Conservation (phyloP, 30 jellyfish, hydroid and myxozoan species). For the Pelagia noctiluca region DNA sequence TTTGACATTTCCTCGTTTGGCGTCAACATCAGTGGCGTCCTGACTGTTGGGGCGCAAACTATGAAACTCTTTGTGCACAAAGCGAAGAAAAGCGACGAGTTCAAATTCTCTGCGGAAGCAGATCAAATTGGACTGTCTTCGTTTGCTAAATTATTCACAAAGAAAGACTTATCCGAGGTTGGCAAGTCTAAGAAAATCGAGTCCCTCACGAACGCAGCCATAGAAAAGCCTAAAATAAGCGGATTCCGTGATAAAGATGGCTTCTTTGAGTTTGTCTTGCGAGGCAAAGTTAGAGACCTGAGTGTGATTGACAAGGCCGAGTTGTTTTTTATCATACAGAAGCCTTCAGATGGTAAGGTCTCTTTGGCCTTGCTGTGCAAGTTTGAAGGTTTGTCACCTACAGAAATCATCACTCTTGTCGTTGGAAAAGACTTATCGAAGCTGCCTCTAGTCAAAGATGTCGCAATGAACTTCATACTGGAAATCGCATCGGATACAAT, state of each 20-base stretch:
- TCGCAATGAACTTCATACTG: slow-evolving; percentile 62
- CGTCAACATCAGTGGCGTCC: slow-evolving; percentile 53
- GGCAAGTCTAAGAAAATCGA: slow-evolving; percentile 51
- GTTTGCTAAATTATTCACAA: slow-evolving; percentile 68
- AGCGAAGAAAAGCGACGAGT: slow-evolving; percentile 54
- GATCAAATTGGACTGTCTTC: slow-evolving; percentile 54
- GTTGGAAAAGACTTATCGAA: slow-evolving; percentile 71
- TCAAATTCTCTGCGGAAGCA: slow-evolving; percentile 53
- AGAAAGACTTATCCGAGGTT: slow-evolving; percentile 48
- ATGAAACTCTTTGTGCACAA: slow-evolving; percentile 66
- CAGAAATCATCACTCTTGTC: slow-evolving; percentile 56
- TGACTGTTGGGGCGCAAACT: slow-evolving; percentile 48
- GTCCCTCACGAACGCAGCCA: slow-evolving; percentile 48
- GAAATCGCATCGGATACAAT: slow-evolving; percentile 73
- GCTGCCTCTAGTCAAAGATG: slow-evolving; percentile 70
- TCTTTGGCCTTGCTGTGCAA: slow-evolving; percentile 74
- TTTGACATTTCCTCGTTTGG: slow-evolving; percentile 44
- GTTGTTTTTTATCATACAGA: slow-evolving; percentile 68
- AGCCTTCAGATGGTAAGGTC: slow-evolving; percentile 51
- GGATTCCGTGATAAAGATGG: slow-evolving; percentile 80
- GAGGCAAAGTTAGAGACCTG: slow-evolving; percentile 55
- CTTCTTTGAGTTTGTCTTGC: slow-evolving; percentile 71
- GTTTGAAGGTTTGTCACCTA: slow-evolving; percentile 63
- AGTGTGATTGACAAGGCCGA: slow-evolving; percentile 56
- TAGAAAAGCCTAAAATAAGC: slow-evolving; percentile 61